Percentiles rank a stretch among this genome's conserved stretches.
Evolutionary conservation across 2,797 vertebrate species (phyloP).

Genomic region (Gouania willdenowi): DNA sequence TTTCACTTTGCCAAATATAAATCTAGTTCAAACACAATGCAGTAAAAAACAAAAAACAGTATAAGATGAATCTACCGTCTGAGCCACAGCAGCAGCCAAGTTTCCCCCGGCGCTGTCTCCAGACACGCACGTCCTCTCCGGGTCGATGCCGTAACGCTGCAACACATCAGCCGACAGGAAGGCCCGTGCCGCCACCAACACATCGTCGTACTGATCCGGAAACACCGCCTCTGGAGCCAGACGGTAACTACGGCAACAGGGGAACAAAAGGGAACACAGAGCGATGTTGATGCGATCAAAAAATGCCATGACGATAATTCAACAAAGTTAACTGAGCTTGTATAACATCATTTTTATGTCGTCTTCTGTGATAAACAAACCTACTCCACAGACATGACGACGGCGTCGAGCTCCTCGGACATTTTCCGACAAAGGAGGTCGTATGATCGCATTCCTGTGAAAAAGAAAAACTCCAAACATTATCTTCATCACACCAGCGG

Average conservation of each 20-base stretch:
- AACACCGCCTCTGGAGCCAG: slow-evolving; percentile 87
- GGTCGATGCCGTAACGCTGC: slow-evolving; percentile 78
- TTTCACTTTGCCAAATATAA: too few relatives aligned
- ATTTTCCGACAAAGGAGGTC: slow-evolving; percentile 85
- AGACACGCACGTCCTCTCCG: slow-evolving; percentile 82
- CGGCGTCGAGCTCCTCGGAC: slow-evolving; percentile 86
- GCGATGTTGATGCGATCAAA: too few relatives aligned
- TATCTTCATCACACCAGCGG: too few relatives aligned
- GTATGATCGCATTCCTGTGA: slow-evolving; percentile 85
- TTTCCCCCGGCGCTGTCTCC: slow-evolving; percentile 96
- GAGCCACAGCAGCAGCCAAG: slow-evolving; percentile 87
- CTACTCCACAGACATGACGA: slow-evolving; percentile 92
- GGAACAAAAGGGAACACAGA: too few relatives aligned
- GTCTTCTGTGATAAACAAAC: too few relatives aligned
- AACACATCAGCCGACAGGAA: slow-evolving; percentile 81
- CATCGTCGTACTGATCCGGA: slow-evolving; percentile 86
- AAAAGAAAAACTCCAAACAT: neutral
- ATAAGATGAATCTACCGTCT: too few relatives aligned
- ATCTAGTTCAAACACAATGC: too few relatives aligned
- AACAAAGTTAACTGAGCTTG: too few relatives aligned
- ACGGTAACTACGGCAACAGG: slow-evolving; percentile 79
- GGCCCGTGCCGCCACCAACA: slow-evolving; percentile 76
- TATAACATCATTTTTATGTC: too few relatives aligned
- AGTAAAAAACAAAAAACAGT: too few relatives aligned
- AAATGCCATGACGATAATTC: too few relatives aligned